Evolutionary conservation across 2,797 vertebrate species (phyloP), one percentile per base, ranked within the genome.

Genomic region (Cottoperca gobio): DNA sequence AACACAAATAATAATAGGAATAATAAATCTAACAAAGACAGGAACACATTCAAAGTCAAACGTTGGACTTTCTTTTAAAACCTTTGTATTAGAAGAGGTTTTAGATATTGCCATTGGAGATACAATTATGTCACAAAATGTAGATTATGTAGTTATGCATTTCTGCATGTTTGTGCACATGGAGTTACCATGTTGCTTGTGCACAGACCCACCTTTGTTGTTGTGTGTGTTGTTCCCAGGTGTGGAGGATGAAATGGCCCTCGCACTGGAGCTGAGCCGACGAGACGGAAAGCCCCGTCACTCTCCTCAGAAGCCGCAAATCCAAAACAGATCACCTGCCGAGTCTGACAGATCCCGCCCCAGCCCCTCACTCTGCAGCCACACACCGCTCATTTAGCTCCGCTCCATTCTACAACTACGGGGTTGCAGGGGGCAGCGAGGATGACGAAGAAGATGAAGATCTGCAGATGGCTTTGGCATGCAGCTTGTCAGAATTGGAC

Each of bases 401-500:
- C 0, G 92, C 94, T 1, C 95, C 96, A 1, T 94, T 93, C 85
- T 96, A 91, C 93, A 45, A 91, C 64, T 94, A 83, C 2, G 81
- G 61, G 28, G 39, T 39, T 4, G 45, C 50, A 1, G 68, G 21
- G 21, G 50, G 70, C 0, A 92, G 88, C 0, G 93, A 94, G 17
- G 93, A 93, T 2, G 94, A 95, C 0, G 96, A 97, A 0, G 96
- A 96, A 1, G 96, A 97, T 0, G 98, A 99, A 93, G 97, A 98
- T 66, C 93, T 99, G 83, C 98, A 99, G 95, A 96, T 98, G 89
- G 98, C 98, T 77, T 95, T 99, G 96, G 98, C 97, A 39, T 99
- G 94, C 95, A 99, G 98, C 92, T 94, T 99, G 77, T 99, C 98
- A 7, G 98, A 99, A 94, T 95, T 97, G 96, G 98, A 99, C 17